Base-by-base conservation (phyloP, 1,140 invertebrate genomes). In the Antheraea mylitta region DNA sequence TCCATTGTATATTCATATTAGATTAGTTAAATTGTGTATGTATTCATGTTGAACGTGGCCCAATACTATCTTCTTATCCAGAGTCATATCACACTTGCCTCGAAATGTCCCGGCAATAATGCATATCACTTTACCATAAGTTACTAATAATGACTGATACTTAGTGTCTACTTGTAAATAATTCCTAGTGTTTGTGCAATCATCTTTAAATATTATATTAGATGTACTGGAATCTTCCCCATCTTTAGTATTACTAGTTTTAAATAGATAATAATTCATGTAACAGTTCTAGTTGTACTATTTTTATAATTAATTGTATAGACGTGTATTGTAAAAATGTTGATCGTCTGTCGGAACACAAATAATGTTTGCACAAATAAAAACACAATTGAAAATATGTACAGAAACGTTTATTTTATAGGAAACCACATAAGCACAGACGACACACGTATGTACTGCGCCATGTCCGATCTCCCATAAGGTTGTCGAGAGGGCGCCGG, bases 391-490 rank as follows among this genome's bases (percentile, higher is more conserved):
- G 82, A 86, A 83, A 92, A 88, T 92, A 92, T 92, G 89, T 92
- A 92, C 91, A 92, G 90, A 91, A 90, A 90, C 85, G 86, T 92
- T 91, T 92, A 85, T 86, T 89, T 89, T 81, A 85, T 90, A 87
- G 90, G 90, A 90, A 86, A 87, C 81, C 84, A 89, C 89, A 89
- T 89, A 85, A 88, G 80, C 81, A 88, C 85, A 86, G 80, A 81
- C 22, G 22, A 30, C 77, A 80, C 76, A 81, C 81, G 79, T 82
- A 80, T 77, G 73, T 74, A 79, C 76, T 76, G 81, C 77, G 74
- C 69, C 76, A 72, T 77, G 79, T 76, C 75, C 79, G 79, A 83
- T 80, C 76, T 80, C 78, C 84, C 77, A 77, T 81, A 80, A 78
- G 76, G 73, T 77, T 77, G 67, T 78, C 83, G 79, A 83, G 81